Evolutionary conservation across 2,113 vertebrate species (phyloP), one percentile per base, ranked within the genome.

Genomic region (Sylvia atricapilla): DNA sequence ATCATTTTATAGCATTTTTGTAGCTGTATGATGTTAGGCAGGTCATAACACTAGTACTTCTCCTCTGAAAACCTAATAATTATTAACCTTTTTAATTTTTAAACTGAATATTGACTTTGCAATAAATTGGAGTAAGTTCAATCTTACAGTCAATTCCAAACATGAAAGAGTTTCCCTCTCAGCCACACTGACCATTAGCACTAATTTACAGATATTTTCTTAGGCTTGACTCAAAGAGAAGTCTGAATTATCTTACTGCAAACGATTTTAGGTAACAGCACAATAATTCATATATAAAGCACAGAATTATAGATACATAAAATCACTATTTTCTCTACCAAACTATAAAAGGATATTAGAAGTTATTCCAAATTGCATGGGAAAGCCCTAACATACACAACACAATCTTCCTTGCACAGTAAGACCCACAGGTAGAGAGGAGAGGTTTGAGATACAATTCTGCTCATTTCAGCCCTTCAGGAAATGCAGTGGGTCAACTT

Each of bases 61-160:
- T 97, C 87, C 96, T 97, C 95, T 98, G 97, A 97, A 98, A 98
- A 97, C 96, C 97, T 97, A 97, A 93, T 96, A 98, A 98, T 98
- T 98, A 98, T 96, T 97, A 97, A 97, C 97, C 97, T 98, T 98
- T 98, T 98, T 97, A 96, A 97, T 97, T 98, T 97, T 97, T 97
- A 97, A 98, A 90, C 85, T 96, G 96, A 96, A 92, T 98, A 98
- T 98, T 98, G 98, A 98, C 97, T 98, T 97, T 96, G 84, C 96
- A 97, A 98, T 98, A 98, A 98, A 98, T 97, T 96, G 97, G 83
- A 95, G 43, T 75, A 95, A 97, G 93, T 96, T 97, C 96, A 97
- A 94, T 96, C 89, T 91, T 73, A 85, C 77, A 96, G 90, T 96
- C 96, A 96, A 96, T 97, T 97, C 95, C 93, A 97, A 98, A 96